Base-by-base conservation (phyloP, 2,797 vertebrate genomes). In the Dendrocincla tyrannina region DNA sequence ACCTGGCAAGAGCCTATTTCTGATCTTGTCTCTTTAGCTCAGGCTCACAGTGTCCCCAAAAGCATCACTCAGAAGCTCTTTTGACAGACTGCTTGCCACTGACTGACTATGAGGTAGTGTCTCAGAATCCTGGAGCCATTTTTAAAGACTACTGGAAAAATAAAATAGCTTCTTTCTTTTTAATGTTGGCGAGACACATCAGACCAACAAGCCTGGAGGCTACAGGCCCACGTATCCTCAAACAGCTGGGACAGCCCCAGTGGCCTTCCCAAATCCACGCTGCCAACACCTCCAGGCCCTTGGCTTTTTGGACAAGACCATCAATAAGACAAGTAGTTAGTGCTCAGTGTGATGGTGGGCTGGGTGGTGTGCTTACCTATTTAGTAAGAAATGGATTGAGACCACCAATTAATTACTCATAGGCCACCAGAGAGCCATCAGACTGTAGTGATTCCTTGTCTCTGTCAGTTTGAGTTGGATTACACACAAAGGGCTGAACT, bases 61-160 rank as follows among this genome's bases (percentile, higher is more conserved):
- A 97, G 95, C 94, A 94, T 96, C 93, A 24, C 94, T 97, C 95
- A 97, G 95, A 97, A 96, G 93, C 97, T 98, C 97, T 97, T 97
- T 97, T 97, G 97, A 97, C 96, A 98, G 96, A 96, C 97, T 97
- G 92, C 96, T 93, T 73, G 92, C 96, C 96, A 96, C 98, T 96
- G 95, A 97, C 97, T 95, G 96, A 85, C 98, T 98, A 98, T 98
- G 98, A 98, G 98, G 98, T 98, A 98, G 98, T 97, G 98, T 98
- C 98, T 98, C 97, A 97, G 97, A 98, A 97, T 98, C 94, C 98
- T 98, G 98, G 97, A 98, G 97, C 95, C 96, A 97, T 98, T 98
- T 98, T 98, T 98, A 98, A 98, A 96, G 97, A 93, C 96, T 95
- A 97, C 77, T 97, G 95, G 93, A 89, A 91, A 90, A 96, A 93